Percentiles rank a stretch among this genome's conserved stretches.
phyloP scores from a whole-genome alignment of 2,888 invertebrate species.

The Netelia fuscicornis region DNA sequence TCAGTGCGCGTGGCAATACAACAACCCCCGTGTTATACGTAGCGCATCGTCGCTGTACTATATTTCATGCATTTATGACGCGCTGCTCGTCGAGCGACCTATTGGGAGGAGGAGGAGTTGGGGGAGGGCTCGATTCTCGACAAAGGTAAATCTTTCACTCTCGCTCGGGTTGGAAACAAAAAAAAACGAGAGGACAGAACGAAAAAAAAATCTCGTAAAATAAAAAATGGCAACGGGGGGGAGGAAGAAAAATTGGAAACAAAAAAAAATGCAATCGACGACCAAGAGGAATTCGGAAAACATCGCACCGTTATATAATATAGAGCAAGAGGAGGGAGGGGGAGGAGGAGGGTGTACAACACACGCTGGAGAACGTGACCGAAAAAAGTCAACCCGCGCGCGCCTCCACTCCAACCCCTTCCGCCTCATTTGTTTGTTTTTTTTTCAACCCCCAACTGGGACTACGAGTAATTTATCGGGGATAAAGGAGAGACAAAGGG shows the following conservation, averaged over 20 bases:
- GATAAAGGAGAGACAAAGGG: conserved; percentile 73
- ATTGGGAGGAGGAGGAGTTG: background rate
- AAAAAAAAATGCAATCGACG: conserved; percentile 53
- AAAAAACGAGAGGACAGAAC: too few species aligned
- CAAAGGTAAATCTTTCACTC: conserved; percentile 57
- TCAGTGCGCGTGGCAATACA: conserved; percentile 39
- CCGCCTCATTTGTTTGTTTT: background rate
- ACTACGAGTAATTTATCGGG: conserved; percentile 76
- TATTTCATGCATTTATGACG: conserved; percentile 65
- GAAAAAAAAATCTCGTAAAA: background rate
- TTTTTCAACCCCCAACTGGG: background rate
- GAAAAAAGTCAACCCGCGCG: conserved; percentile 37
- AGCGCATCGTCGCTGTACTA: conserved; percentile 55
- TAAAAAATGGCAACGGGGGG: too few species aligned
- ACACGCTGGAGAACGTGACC: conserved; percentile 13
- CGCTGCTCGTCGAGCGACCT: conserved; percentile 36
- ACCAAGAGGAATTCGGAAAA: conserved; percentile 49
- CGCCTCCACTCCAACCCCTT: background rate
- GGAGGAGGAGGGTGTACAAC: background rate
- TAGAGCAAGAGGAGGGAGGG: conserved; percentile 29
- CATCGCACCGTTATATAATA: conserved; percentile 42
- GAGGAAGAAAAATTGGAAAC: conserved; percentile 13
- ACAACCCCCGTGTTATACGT: conserved; percentile 9
- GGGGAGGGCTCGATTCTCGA: conserved; percentile 39
- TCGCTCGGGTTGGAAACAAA: conserved; percentile 1